Evolutionary conservation across 1,140 invertebrate species (phyloP).

Genomic region (Bursaphelenchus mucronatus): DNA sequence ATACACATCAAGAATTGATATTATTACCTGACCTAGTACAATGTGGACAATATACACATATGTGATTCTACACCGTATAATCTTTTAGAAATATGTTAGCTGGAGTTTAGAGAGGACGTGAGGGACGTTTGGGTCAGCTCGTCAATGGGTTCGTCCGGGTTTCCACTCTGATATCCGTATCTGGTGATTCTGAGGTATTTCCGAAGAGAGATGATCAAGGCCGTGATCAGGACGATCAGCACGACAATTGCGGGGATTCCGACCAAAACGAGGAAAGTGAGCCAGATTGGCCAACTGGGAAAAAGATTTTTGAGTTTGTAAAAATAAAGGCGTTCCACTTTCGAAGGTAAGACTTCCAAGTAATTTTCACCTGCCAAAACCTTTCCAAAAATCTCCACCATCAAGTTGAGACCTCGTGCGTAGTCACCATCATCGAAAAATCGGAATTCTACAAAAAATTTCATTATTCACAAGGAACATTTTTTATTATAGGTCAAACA

Average conservation of each 20-base stretch:
- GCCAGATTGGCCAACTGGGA: slow-evolving; percentile 10
- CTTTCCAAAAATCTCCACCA: slow-evolving; percentile 4
- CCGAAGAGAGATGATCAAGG: slow-evolving; percentile 5
- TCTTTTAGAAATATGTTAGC: no score
- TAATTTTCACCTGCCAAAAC: slow-evolving; percentile 10
- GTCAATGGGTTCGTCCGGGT: no score
- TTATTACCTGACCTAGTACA: no score
- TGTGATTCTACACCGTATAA: no score
- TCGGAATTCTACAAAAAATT: slow-evolving; percentile 3
- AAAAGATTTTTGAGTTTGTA: neutral
- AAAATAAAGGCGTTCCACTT: neutral
- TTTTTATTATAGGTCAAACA: no score
- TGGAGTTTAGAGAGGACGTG: no score
- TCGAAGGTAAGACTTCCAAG: neutral
- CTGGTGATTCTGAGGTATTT: neutral
- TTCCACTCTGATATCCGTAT: no score
- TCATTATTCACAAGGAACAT: no score
- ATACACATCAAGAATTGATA: no score
- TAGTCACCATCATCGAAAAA: slow-evolving; percentile 7
- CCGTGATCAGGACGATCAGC: neutral
- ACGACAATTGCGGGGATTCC: slow-evolving; percentile 11
- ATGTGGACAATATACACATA: no score
- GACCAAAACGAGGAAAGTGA: slow-evolving; percentile 1
- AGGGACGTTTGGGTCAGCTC: no score
- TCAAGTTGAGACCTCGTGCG: slow-evolving; percentile 11